Conservation (phyloP, 2,113 vertebrate genomes). For the Podarcis raffonei region DNA sequence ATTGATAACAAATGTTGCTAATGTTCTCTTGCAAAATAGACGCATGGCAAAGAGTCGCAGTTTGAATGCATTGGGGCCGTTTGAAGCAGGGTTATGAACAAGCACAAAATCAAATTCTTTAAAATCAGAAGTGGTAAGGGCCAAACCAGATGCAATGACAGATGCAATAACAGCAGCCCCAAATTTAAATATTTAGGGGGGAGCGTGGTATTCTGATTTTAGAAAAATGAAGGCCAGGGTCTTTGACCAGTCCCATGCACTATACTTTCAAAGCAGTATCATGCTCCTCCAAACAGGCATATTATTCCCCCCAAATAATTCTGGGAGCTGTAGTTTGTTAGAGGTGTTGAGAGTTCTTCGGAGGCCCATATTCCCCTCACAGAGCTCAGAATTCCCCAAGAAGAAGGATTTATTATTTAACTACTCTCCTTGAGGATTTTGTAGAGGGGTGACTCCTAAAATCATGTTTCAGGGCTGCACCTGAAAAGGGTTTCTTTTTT, state of each 20-base stretch:
- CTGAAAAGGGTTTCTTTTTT: no score
- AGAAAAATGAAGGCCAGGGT: neutral
- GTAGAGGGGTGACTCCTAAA: no score
- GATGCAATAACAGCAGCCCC: neutral
- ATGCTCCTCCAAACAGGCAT: no score
- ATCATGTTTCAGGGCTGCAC: no score
- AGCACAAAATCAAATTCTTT: neutral
- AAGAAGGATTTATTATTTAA: neutral
- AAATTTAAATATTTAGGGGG: neutral
- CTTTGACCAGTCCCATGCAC: no score
- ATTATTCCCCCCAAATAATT: no score
- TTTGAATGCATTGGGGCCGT: conserved; percentile 28
- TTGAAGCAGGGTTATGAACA: neutral
- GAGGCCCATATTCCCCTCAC: no score
- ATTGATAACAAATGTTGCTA: conserved; percentile 67
- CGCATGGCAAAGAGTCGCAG: conserved; percentile 16
- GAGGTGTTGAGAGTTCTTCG: no score
- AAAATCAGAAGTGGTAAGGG: neutral
- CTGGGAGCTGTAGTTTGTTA: no score
- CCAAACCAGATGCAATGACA: neutral
- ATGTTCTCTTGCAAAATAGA: conserved; percentile 52
- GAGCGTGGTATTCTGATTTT: neutral
- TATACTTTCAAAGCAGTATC: no score
- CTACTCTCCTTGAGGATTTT: no score
- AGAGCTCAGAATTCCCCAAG: neutral